phyloP scores from a whole-genome alignment of 2,888 invertebrate genomes.

The Creontiades dilutus region DNA sequence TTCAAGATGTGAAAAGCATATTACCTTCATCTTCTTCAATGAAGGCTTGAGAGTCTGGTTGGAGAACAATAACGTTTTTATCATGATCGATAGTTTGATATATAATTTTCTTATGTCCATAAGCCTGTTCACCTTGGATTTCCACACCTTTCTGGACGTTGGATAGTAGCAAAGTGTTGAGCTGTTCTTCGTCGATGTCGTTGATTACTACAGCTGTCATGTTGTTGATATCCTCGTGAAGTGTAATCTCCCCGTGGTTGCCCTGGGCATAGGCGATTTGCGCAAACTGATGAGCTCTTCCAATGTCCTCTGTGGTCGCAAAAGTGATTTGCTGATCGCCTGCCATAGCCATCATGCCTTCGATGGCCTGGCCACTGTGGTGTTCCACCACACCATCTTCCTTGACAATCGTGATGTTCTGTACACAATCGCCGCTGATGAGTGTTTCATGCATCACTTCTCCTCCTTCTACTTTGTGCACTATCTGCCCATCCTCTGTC shows the following conservation, averaged over 20 bases:
- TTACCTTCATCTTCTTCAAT: constrained; percentile 67
- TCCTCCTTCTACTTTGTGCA: constrained; percentile 3
- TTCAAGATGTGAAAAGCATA: constrained; percentile 69
- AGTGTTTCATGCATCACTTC: constrained; percentile 26
- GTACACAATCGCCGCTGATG: not conserved
- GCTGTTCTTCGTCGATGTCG: constrained; percentile 66
- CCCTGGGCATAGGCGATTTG: constrained; percentile 60
- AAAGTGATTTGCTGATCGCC: constrained; percentile 62
- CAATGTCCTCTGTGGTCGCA: constrained; percentile 39
- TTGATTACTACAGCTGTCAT: constrained; percentile 68
- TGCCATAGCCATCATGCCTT: constrained; percentile 45
- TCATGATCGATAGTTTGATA: constrained; percentile 61
- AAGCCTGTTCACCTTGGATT: constrained; percentile 17
- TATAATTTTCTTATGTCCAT: constrained; percentile 56
- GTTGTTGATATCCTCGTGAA: constrained; percentile 69
- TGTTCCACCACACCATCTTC: not conserved
- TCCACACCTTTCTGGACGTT: constrained; percentile 46
- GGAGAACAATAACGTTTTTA: constrained; percentile 67
- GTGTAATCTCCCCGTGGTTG: constrained; percentile 57
- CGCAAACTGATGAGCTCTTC: constrained; percentile 12
- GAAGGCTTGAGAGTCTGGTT: constrained; percentile 66
- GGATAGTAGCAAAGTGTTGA: constrained; percentile 64
- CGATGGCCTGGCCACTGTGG: not conserved
- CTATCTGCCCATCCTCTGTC: constrained; percentile 53
- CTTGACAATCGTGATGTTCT: constrained; percentile 31